Base-by-base conservation (phyloP, 2,888 invertebrate species). In the Caenorhabditis sp. region DNA sequence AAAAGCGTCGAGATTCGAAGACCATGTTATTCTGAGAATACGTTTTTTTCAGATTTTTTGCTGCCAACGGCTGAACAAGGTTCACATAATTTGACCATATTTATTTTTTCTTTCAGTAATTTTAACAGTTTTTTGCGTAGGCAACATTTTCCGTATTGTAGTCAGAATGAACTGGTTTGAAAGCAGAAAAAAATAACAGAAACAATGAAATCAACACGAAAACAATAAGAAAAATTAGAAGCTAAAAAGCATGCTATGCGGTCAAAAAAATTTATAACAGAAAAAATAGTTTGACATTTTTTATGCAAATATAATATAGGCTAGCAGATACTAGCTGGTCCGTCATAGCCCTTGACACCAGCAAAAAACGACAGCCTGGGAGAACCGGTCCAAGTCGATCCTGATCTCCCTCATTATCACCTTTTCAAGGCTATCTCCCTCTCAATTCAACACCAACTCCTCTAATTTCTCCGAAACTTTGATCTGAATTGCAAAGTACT, bases 11-110 rank as follows among this genome's bases (percentile, higher is more conserved):
- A 20, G 5, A 20, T 28, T 50, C 28, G 24, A 47, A 13, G 44
- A 26, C n/a, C 24, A 35, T 28, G 44, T 70, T 81, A n/a, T n/a
- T n/a, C n/a, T n/a, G n/a, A n/a, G n/a, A n/a, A n/a, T n/a, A n/a
- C n/a, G n/a, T n/a, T n/a, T n/a, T n/a, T n/a, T n/a, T 35, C 74
- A 80, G 71, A 68, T 82, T 20, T 82, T 67, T 51, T 70, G 70
- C 44, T 81, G 69, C 32, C 65, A 78, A 26, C 62, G 65, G 51
- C 64, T 64, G 65, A 69, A 70, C 65, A 78, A 78, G 61, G 67
- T 72, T 53, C 80, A 68, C 56, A 64, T 37, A 11, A 68, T 80
- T 28, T 76, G 44, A 70, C n/a, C n/a, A n/a, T n/a, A n/a, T n/a
- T n/a, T n/a, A n/a, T n/a, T n/a, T n/a, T n/a, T n/a, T n/a, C n/a